Percentiles rank a stretch among this genome's conserved stretches.
Conservation (phyloP, 92 coral and sea anemone species). For the Epizoanthus illoricatus region DNA sequence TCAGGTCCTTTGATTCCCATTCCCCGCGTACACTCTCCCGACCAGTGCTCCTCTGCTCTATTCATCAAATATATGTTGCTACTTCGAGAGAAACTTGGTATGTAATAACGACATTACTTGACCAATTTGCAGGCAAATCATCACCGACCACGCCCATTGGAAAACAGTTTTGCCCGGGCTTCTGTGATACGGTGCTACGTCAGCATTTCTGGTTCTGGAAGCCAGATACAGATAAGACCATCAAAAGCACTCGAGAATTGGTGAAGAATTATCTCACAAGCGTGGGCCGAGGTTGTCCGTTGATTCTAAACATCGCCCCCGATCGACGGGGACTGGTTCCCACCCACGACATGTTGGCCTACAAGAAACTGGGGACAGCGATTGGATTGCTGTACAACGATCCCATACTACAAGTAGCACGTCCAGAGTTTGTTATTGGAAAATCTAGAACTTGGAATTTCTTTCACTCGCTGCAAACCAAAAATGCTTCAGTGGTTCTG, state of each 20-base stretch:
- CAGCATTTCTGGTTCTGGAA: conserved; percentile 87
- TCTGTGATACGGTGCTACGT: conserved; percentile 69
- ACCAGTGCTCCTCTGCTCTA: no score
- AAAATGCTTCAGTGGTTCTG: conserved; percentile 65
- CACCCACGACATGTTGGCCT: conserved; percentile 53
- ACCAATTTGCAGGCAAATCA: background rate
- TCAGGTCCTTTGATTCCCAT: no score
- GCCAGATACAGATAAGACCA: conserved; percentile 46
- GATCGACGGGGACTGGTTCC: conserved; percentile 76
- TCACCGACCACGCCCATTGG: conserved; percentile 45
- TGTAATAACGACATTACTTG: background rate
- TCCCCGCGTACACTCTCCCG: no score
- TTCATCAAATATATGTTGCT: no score
- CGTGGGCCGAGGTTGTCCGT: conserved; percentile 79
- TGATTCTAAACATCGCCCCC: conserved; percentile 74
- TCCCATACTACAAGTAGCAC: conserved; percentile 41
- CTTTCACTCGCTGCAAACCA: conserved; percentile 5
- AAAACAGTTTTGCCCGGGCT: conserved; percentile 68
- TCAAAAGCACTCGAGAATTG: conserved; percentile 50
- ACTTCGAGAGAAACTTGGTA: no score
- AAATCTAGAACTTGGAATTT: conserved; percentile 45
- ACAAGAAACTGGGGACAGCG: conserved; percentile 62
- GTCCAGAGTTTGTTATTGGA: conserved; percentile 47
- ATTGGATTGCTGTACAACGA: conserved; percentile 58
- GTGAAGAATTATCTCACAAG: conserved; percentile 67